Evolutionary conservation across 2,888 invertebrate species (phyloP).

Genomic region (Ectobius pallidus): DNA sequence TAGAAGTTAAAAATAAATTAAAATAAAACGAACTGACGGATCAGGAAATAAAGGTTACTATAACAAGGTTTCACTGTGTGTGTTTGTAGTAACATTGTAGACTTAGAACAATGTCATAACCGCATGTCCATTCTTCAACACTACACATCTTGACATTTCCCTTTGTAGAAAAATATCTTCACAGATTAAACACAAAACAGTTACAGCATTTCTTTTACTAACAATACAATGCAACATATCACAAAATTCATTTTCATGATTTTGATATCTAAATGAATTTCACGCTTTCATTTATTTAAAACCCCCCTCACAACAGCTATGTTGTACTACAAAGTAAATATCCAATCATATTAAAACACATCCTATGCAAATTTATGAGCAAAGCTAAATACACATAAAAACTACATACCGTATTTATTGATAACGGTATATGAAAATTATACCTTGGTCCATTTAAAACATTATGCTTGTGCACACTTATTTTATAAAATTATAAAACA

Average conservation of each 20-base stretch:
- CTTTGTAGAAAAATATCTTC: not conserved
- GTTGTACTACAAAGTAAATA: no score
- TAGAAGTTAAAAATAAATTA: not conserved
- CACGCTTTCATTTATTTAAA: not conserved
- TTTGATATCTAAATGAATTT: no score
- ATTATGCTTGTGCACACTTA: not conserved
- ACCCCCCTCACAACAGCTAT: no score
- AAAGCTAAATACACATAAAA: not conserved
- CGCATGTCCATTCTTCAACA: not conserved
- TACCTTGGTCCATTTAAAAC: not conserved
- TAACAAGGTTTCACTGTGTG: constrained; percentile 25
- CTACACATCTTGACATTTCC: not conserved
- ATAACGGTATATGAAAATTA: not conserved
- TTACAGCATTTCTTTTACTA: no score
- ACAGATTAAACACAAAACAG: not conserved
- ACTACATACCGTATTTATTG: not conserved
- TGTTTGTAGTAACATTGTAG: constrained; percentile 13
- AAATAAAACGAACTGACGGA: no score
- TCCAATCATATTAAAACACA: no score
- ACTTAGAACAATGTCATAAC: not conserved
- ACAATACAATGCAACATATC: not conserved
- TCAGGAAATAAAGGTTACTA: not conserved
- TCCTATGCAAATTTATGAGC: no score
- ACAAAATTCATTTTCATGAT: not conserved
- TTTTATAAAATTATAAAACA: not conserved